phyloP scores from a whole-genome alignment of 2,888 invertebrate genomes.

The Drosophila picticornis region DNA sequence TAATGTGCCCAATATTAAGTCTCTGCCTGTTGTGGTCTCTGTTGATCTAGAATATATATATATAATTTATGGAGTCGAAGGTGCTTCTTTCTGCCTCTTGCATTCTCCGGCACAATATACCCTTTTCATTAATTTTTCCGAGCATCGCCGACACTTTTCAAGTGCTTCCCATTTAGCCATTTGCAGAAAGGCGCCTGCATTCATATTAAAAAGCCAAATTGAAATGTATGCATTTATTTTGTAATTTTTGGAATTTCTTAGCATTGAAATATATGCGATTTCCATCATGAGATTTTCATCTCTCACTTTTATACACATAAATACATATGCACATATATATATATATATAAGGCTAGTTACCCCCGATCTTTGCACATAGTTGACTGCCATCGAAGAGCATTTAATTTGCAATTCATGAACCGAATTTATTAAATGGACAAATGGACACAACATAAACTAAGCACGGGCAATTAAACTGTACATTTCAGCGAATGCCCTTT shows the following conservation, averaged over 20 bases:
- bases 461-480: slow-evolving; percentile 10
- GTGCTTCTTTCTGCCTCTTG: background rate
- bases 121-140: background rate
- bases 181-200: background rate
- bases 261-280: background rate
- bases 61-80: too few species aligned
- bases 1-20: background rate
- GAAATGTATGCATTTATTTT: background rate
- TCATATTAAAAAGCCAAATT: background rate
- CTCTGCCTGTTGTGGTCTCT: background rate
- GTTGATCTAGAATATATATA: background rate
- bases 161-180: background rate
- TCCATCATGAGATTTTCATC: background rate
- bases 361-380: background rate
- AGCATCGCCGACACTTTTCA: background rate
- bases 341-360: background rate
- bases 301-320: background rate
- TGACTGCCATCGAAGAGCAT: background rate
- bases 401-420: slow-evolving; percentile 7
- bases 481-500: slow-evolving; percentile 14
- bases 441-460: slow-evolving; percentile 3
- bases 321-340: background rate
- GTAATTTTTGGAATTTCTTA: background rate
- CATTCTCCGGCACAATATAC: background rate
- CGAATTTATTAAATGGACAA: background rate